A percentile compares a stretch with the other conserved stretches of the same genome.
Conservation (phyloP, 2,888 invertebrate genomes). For the Craniophora ligustri region DNA sequence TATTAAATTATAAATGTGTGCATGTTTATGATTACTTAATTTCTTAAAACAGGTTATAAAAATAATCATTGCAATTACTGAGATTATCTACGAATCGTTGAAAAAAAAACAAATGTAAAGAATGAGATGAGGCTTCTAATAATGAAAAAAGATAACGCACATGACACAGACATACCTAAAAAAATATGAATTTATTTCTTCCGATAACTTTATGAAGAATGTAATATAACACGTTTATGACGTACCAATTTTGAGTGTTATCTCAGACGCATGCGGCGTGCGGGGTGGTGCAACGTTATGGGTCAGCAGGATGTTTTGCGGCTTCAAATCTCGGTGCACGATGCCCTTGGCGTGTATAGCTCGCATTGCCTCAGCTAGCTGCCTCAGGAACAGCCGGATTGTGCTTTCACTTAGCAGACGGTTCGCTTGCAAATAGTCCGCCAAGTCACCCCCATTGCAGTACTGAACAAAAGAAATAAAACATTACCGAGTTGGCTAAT, state of each 20-base stretch:
- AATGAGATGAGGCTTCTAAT: not conserved
- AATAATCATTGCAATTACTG: too few relatives aligned
- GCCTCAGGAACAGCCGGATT: slow-evolving; percentile 97
- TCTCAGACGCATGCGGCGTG: slow-evolving; percentile 93
- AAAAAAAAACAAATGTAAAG: too few relatives aligned
- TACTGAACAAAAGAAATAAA: slow-evolving; percentile 90
- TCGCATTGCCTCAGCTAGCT: slow-evolving; percentile 99
- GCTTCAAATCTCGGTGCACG: slow-evolving; percentile 99
- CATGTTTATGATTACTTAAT: too few relatives aligned
- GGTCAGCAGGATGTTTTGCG: slow-evolving; percentile 99
- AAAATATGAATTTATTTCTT: slow-evolving; percentile 6
- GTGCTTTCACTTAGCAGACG: slow-evolving; percentile 99
- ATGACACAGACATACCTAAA: slow-evolving; percentile 19
- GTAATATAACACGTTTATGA: slow-evolving; percentile 5
- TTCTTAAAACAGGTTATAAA: too few relatives aligned
- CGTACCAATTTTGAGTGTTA: slow-evolving; percentile 97
- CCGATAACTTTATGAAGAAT: not conserved
- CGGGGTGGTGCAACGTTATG: slow-evolving; percentile 90
- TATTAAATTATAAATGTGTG: too few relatives aligned
- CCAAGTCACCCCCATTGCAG: slow-evolving; percentile 99
- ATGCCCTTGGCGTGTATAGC: slow-evolving; percentile 99
- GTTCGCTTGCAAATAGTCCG: slow-evolving; percentile 98
- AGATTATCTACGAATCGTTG: too few relatives aligned
- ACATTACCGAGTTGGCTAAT: slow-evolving; percentile 41
- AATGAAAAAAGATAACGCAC: slow-evolving; percentile 12